phyloP scores from a whole-genome alignment of 2,888 invertebrate genomes.

The Ectemnius cavifrons region DNA sequence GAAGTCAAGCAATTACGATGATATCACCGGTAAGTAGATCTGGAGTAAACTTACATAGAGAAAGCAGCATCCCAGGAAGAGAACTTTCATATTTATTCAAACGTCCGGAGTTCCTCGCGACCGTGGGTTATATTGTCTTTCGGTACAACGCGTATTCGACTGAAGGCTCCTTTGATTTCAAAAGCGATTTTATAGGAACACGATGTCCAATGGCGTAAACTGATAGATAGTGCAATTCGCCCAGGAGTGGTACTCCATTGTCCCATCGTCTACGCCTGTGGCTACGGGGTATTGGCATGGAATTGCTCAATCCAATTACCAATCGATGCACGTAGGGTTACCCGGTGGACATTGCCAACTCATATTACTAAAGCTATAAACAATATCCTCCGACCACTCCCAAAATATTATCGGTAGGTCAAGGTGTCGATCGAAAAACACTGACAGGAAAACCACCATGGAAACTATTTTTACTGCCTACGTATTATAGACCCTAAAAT shows the following conservation, averaged over 20 bases:
- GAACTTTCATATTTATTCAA: slow-evolving; percentile 52
- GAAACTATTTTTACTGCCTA: too few relatives aligned
- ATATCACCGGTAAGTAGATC: too few relatives aligned
- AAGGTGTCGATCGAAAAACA: slow-evolving; percentile 40
- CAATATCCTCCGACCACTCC: slow-evolving; percentile 43
- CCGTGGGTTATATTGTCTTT: slow-evolving; percentile 1
- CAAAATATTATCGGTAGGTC: slow-evolving; percentile 33
- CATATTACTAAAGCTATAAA: slow-evolving; percentile 44
- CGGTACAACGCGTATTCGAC: slow-evolving; percentile 46
- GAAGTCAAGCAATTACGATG: too few relatives aligned
- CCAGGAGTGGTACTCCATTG: slow-evolving; percentile 34
- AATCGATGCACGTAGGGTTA: slow-evolving; percentile 61
- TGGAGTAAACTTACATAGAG: slow-evolving; percentile 62
- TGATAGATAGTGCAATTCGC: slow-evolving; percentile 29
- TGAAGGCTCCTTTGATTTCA: slow-evolving; percentile 64
- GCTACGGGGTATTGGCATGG: slow-evolving; percentile 62
- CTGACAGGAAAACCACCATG: too few relatives aligned
- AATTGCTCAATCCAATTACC: slow-evolving; percentile 65
- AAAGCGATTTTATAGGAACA: slow-evolving; percentile 67
- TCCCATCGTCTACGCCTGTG: slow-evolving; percentile 56
- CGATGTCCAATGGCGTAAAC: slow-evolving; percentile 53
- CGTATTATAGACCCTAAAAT: too few relatives aligned
- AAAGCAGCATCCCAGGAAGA: slow-evolving; percentile 48
- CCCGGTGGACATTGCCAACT: slow-evolving; percentile 39
- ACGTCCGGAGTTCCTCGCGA: background rate